Base-by-base conservation (phyloP, 2,113 vertebrate genomes). In the Alosa alosa region DNA sequence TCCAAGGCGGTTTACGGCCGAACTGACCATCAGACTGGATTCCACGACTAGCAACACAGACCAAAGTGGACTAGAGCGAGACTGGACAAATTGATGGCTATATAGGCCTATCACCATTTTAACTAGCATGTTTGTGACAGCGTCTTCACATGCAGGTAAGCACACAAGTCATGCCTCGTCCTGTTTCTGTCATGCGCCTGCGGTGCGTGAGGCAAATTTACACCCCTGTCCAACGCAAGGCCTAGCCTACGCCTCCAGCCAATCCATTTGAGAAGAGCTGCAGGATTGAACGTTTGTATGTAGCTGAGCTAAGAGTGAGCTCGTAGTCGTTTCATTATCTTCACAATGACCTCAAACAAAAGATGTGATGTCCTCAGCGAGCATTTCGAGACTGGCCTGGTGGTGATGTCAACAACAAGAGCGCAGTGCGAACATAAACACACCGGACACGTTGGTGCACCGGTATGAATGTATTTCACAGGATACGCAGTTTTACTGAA, bases 61-160 rank as follows among this genome's bases (percentile, higher is more conserved):
- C 72, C 36, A 36, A 36, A 11, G 25, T 39, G 13, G 68, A 15
- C n/a, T 31, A 36, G 31, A 36, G 13, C 15, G 60, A 25, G 60
- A n/a, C 5, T n/a, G n/a, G 31, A 13, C 31, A 75, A 39, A 75
- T 11, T 31, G 11, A 78, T 78, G 72, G 13, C 31, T 17, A 78
- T 55, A 55, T 78, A 17, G 10, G n/a, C 11, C 13, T 36, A 78
- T 78, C 72, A 78, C 3, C 25, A 78, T 17, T 78, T 78, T 39
- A 78, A 78, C 72, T 78, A 78, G 31, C 72, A 78, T 78, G 72
- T 78, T 39, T 78, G 72, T 78, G 72, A 15, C 72, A 78, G 72
- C 72, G 72, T 78, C 31, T 36, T 78, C 72, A 17, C 72, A 60
- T 15, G 8, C 72, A 78, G 72, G 72, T 78, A 78, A 78, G 72